Conservation (phyloP, 2,113 vertebrate species). For the Rhineura floridana region DNA sequence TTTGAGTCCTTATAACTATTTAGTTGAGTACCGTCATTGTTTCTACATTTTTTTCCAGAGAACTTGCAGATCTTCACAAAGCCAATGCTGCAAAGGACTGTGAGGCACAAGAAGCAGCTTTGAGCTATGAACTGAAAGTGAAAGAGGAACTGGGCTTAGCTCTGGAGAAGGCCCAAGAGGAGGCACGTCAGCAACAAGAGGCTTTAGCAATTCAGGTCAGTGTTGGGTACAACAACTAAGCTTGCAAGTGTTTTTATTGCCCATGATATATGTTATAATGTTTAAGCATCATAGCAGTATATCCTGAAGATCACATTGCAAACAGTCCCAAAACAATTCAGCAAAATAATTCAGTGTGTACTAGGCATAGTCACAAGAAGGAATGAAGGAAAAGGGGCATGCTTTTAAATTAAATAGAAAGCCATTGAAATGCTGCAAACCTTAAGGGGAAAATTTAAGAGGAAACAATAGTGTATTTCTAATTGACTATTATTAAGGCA, state of each 20-base stretch:
- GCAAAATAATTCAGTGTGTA: neutral
- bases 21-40: too few relatives aligned
- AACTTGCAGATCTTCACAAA: constrained; percentile 95
- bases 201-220: constrained; percentile 88
- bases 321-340: neutral
- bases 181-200: constrained; percentile 90
- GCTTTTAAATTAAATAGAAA: neutral
- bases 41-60: constrained; percentile 70
- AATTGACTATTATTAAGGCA: neutral
- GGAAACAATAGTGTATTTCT: neutral
- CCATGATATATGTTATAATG: neutral
- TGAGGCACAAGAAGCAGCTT: constrained; percentile 88
- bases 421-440: neutral
- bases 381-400: neutral
- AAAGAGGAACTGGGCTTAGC: constrained; percentile 88
- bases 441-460: neutral
- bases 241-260: neutral
- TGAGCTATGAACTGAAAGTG: constrained; percentile 87
- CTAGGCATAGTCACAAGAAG: neutral
- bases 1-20: too few relatives aligned
- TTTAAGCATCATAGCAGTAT: neutral
- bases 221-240: neutral
- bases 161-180: constrained; percentile 89
- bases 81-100: constrained; percentile 91
- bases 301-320: neutral